phyloP scores from a whole-genome alignment of 2,797 vertebrate species.

The Nothura maculosa region DNA sequence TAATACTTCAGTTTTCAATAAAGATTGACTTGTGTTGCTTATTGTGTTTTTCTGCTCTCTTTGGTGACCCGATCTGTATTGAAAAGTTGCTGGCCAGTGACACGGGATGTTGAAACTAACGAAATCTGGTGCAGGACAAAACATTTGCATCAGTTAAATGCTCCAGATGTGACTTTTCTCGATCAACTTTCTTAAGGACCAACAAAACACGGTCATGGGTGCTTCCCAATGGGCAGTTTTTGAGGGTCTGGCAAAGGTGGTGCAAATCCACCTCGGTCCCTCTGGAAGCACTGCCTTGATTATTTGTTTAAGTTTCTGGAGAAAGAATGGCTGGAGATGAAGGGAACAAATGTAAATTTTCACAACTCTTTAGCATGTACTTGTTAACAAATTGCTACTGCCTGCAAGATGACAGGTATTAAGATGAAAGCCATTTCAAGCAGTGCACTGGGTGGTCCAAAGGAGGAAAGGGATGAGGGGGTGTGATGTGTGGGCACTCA shows the following conservation, averaged over 20 bases:
- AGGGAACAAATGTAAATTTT: not conserved
- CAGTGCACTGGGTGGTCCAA: not conserved
- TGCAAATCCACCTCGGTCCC: not conserved
- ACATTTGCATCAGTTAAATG: not conserved
- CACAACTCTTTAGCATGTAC: not conserved
- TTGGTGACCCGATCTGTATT: not conserved
- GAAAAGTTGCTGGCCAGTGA: not conserved
- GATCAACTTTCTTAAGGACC: not conserved
- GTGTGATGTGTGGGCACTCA: not conserved
- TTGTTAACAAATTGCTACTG: not conserved
- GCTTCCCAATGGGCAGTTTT: not conserved
- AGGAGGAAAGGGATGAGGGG: not conserved
- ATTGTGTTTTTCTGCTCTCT: slow-evolving; percentile 8
- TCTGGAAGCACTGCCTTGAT: not conserved
- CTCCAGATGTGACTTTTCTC: not conserved
- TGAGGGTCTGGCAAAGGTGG: not conserved
- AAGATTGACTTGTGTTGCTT: slow-evolving; percentile 90
- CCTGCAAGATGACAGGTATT: not conserved
- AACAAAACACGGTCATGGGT: not conserved
- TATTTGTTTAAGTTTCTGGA: not conserved
- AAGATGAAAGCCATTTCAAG: not conserved
- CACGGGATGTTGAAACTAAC: not conserved
- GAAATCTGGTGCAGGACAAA: not conserved
- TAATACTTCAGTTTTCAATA: slow-evolving; percentile 90
- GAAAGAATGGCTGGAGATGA: not conserved